These are phyloP conservation scores for Cacoxenus indagator DNA, from an alignment of 2,888 invertebrate species.

Conservation along the genomic window DNA sequence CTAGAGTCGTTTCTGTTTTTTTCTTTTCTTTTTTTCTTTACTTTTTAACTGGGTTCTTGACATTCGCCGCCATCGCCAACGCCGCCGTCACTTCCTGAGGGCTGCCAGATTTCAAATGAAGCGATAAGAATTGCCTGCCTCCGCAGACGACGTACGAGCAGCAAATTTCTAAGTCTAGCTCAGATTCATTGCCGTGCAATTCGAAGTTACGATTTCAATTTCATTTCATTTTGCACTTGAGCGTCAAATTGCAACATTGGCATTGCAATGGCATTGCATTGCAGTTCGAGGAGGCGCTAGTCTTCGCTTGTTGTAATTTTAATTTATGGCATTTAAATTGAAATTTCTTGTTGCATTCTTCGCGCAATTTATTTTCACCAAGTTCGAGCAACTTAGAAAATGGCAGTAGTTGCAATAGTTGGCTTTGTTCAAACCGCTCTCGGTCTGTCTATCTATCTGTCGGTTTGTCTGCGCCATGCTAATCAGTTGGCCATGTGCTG, in stretches of 20 bases:
- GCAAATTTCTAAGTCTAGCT: constrained; percentile 5
- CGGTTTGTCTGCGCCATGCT: neutral
- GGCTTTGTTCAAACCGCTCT: neutral
- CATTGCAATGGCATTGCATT: constrained; percentile 33
- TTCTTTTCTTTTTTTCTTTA: neutral
- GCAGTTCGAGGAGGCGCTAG: constrained; percentile 20
- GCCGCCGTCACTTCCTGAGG: neutral
- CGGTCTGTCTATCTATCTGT: neutral
- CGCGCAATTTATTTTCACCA: constrained; percentile 20
- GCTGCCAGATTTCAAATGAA: constrained; percentile 37
- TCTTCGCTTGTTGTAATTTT: constrained; percentile 40
- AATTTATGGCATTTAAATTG: constrained; percentile 62
- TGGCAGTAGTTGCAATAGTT: neutral
- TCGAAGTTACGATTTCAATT: constrained; percentile 55
- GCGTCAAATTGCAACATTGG: constrained; percentile 45
- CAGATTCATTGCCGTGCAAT: too few relatives aligned
- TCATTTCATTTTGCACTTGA: constrained; percentile 50
- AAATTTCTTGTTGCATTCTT: constrained; percentile 53
- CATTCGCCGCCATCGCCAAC: neutral
- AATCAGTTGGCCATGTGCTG: constrained; percentile 9
- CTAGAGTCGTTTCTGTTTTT: neutral
- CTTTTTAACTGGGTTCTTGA: neutral
- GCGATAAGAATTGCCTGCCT: constrained; percentile 27
- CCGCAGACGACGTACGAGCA: neutral
- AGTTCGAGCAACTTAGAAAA: constrained; percentile 6